These are phyloP conservation scores for Psilanteris sp. DNA, from an alignment of 1,140 invertebrate species.

Conservation along the genomic window DNA sequence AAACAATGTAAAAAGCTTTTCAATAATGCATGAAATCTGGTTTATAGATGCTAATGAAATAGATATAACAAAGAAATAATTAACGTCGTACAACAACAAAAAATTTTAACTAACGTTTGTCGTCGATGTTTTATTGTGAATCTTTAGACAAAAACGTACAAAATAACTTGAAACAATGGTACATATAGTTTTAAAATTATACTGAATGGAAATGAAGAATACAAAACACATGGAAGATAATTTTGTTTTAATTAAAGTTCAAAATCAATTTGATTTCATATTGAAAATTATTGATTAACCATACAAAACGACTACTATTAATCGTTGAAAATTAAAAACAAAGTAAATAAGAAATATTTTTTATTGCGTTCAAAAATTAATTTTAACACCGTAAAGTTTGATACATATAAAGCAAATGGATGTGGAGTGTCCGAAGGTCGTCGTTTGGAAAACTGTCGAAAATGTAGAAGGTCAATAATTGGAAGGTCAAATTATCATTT, in stretches of 20 bases:
- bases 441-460: conserved; percentile 16
- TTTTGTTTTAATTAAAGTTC: neutral
- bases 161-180: neutral
- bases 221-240: too few relatives aligned
- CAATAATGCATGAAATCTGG: conserved; percentile 23
- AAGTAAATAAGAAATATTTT: too few relatives aligned
- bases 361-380: too few relatives aligned
- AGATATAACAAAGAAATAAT: conserved; percentile 25
- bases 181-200: neutral
- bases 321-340: too few relatives aligned
- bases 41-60: conserved; percentile 11
- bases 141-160: too few relatives aligned
- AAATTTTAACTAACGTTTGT: conserved; percentile 17
- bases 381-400: too few relatives aligned
- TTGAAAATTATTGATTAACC: too few relatives aligned
- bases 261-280: too few relatives aligned
- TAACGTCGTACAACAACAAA: conserved; percentile 11
- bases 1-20: conserved; percentile 29
- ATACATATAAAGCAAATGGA: too few relatives aligned
- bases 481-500: neutral
- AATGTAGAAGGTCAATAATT: conserved; percentile 17
- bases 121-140: neutral
- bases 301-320: too few relatives aligned
- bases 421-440: conserved; percentile 6
- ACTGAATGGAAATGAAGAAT: too few relatives aligned